These are phyloP conservation scores for Julus scandinavius DNA, from an alignment of 2,888 invertebrate species.

Conservation along the genomic window DNA sequence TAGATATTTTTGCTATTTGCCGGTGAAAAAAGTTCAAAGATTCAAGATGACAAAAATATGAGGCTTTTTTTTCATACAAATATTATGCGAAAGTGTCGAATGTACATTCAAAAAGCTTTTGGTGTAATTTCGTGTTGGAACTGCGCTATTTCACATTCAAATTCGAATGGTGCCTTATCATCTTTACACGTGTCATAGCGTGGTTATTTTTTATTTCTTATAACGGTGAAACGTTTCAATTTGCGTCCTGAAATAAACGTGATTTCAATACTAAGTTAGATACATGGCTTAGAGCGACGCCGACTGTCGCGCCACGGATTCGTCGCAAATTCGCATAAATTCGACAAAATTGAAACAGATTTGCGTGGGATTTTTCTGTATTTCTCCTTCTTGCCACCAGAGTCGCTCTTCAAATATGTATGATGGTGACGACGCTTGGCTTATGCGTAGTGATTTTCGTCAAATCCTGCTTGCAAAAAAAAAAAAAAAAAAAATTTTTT, in stretches of 20 bases:
- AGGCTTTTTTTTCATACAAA: no score
- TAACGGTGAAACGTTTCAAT: slow-evolving; percentile 6
- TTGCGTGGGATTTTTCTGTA: not conserved
- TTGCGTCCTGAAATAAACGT: not conserved
- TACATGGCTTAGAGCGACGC: not conserved
- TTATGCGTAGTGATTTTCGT: not conserved
- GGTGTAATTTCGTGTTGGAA: not conserved
- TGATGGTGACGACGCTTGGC: not conserved
- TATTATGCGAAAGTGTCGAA: not conserved
- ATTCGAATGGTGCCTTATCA: not conserved
- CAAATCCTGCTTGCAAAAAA: not conserved
- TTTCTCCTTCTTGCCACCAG: not conserved
- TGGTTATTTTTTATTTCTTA: not conserved
- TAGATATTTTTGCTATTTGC: no score
- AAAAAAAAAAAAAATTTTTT: not conserved
- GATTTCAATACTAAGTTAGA: not conserved
- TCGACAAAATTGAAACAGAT: slow-evolving; percentile 4
- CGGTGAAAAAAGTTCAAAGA: no score
- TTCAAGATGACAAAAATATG: no score
- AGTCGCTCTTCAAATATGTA: not conserved
- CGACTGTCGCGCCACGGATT: not conserved
- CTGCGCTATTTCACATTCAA: not conserved
- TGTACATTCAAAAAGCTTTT: not conserved
- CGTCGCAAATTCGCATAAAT: slow-evolving; percentile 3
- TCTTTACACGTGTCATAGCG: not conserved